Base-by-base conservation (phyloP, 2,888 invertebrate genomes). In the Brachyptera risi region DNA sequence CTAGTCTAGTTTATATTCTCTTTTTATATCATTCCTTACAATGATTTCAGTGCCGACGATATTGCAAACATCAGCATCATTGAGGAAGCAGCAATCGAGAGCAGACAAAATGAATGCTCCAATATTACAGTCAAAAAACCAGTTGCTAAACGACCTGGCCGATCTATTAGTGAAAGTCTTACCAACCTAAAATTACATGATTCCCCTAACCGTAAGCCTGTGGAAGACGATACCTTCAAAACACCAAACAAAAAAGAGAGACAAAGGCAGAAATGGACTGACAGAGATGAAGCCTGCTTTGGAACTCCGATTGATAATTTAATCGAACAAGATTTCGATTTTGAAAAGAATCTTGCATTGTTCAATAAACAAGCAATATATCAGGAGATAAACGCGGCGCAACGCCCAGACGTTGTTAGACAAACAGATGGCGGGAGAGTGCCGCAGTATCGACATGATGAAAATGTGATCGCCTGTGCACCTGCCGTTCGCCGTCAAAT, bases 301-400 rank as follows among this genome's bases (percentile, higher is more conserved):
- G 90, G 88, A 26, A 82, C 82, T 3, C 85, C 87, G 42, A 77
- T 85, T 9, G 87, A 87, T 67, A 82, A 84, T 59, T 80, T 80
- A 66, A 74, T 85, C 57, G 80, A 77, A 67, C 82, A 87, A 72
- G 95, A 96, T 70, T 96, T 96, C 79, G 95, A 96, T 80, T 95
- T 96, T 80, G 95, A 96, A 73, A 92, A 92, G 66, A 96, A 95
- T 78, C 79, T 95, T 59, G 93, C 93, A 21, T 78, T 96, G 51
- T 96, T 96, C 76, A 88, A 95, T 76, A 95, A 95, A 76, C 78
- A 84, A 76, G 88, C 88, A 23, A 80, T 90, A 54, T 90, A 87
- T 83, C 84, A 89, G 69, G 84, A 88, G 74, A 83, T 90, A 51
- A 84, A 86, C 70, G 74, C 77, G 21, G 78, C 80, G 3, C 79